Evolutionary conservation across 2,797 vertebrate species (phyloP), one percentile per base, ranked within the genome.

Genomic region (Synanceia verrucosa): DNA sequence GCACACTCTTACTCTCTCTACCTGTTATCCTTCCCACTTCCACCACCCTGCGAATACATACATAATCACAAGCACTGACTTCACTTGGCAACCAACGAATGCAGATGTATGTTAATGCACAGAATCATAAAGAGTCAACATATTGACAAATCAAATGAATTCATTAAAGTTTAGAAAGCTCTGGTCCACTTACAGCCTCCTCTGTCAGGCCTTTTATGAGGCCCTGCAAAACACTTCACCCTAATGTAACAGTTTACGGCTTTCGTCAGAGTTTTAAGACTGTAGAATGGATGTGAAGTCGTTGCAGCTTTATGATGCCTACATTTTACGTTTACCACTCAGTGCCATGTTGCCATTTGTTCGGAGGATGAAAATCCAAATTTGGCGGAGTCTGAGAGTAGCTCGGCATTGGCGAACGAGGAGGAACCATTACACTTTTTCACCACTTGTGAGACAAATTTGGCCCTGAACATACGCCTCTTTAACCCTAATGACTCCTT

Each of bases 131-230:
- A 70, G 63, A 78, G 26, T 68, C 48, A 16, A 56, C 28, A 41
- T 58, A 80, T 82, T 76, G 70, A 88, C 58, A 70, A 74, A 79
- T 86, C 62, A 73, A 85, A 87, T 86, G 0, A 78, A 85, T 67
- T 84, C 53, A 67, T 34, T 43, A 59, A 58, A 33, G 36, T 60
- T 64, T 14, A 18, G 11, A 72, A 46, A 55, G 34, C 66, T 60
- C 36, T 23, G 46, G 46, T 69, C 59, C 34, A 70, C 65, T 39
- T 60, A n/a, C 23, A 65, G 48, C 44, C 18, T 50, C 39, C 46
- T 63, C 60, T 50, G 56, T 59, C 28, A 14, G 41, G 29, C 26
- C 63, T 58, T 79, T 81, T 67, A 74, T 43, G 16, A 33, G 18
- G 33, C 44, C 19, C 39, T 44, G 48, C 29, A 41, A 81, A 73